These are phyloP conservation scores for Pomatostomus ruficeps DNA, from an alignment of 2,113 vertebrate species.

Conservation along the genomic window DNA sequence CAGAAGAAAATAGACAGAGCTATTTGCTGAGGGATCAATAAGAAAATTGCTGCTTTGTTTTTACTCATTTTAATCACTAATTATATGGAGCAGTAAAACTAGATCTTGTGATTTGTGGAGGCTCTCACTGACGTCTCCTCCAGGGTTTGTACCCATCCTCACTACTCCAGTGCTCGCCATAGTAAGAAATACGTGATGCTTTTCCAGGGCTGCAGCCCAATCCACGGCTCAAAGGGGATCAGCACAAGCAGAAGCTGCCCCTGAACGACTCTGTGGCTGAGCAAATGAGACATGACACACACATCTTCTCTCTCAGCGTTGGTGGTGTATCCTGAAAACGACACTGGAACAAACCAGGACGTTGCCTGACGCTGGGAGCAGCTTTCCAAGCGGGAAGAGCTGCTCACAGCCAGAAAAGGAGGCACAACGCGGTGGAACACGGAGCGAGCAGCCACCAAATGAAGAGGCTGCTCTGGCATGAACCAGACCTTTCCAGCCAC, in stretches of 20 bases:
- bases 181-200: background rate
- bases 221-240: background rate
- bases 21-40: conserved; percentile 39
- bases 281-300: conserved; percentile 13
- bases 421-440: rapidly evolving
- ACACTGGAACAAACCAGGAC: background rate
- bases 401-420: background rate
- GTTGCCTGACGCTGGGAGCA: background rate
- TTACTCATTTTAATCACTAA: conserved; percentile 15
- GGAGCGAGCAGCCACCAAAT: background rate
- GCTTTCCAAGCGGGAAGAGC: background rate
- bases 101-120: background rate
- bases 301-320: background rate
- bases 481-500: background rate
- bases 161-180: background rate
- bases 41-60: conserved; percentile 52
- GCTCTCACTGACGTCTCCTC: background rate
- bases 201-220: background rate
- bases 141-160: background rate
- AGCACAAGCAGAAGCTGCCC: background rate
- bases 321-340: background rate
- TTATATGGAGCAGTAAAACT: background rate
- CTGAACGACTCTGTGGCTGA: background rate
- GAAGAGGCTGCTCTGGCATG: background rate
- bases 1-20: conserved; percentile 43